Evolutionary conservation across 1,140 invertebrate genomes (phyloP).

Genomic region (Dendrolimus punctatus): DNA sequence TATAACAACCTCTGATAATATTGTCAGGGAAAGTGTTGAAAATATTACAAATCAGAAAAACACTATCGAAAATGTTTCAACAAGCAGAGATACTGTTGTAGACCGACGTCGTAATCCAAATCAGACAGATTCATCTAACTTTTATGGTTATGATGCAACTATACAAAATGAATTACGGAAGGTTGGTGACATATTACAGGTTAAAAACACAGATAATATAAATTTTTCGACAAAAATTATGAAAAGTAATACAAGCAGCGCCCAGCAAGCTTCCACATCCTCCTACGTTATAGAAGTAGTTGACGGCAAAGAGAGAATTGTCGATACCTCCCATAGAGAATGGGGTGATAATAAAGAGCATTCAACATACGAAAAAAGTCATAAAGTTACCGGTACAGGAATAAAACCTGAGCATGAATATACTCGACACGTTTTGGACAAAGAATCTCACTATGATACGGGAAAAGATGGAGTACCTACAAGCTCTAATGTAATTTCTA

Average conservation of each 20-base stretch:
- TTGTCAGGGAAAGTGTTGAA: not conserved
- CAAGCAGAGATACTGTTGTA: conserved; percentile 14
- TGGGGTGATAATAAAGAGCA: conserved; percentile 69
- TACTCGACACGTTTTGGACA: conserved; percentile 66
- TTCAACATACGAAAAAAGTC: conserved; percentile 66
- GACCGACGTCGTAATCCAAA: conserved; percentile 35
- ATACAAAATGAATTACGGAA: conserved; percentile 56
- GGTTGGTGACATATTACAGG: conserved; percentile 56
- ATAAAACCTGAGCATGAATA: conserved; percentile 71
- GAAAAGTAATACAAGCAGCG: conserved; percentile 62
- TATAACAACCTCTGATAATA: not conserved
- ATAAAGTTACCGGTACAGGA: conserved; percentile 62
- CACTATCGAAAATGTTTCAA: conserved; percentile 19
- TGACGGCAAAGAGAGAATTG: conserved; percentile 72
- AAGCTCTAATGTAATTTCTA: conserved; percentile 46
- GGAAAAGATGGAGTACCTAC: conserved; percentile 67
- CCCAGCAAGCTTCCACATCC: conserved; percentile 67
- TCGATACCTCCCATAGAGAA: conserved; percentile 72
- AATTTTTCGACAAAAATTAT: conserved; percentile 61
- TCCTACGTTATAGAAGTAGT: conserved; percentile 74
- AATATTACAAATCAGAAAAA: conserved; percentile 9
- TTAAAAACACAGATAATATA: conserved; percentile 43
- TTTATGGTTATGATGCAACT: conserved; percentile 57
- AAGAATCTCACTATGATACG: conserved; percentile 71
- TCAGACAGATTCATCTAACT: conserved; percentile 59